A percentile compares a stretch with the other conserved stretches of the same genome.
phyloP scores from a whole-genome alignment of 2,113 vertebrate species.

The Larimichthys polyactis region DNA sequence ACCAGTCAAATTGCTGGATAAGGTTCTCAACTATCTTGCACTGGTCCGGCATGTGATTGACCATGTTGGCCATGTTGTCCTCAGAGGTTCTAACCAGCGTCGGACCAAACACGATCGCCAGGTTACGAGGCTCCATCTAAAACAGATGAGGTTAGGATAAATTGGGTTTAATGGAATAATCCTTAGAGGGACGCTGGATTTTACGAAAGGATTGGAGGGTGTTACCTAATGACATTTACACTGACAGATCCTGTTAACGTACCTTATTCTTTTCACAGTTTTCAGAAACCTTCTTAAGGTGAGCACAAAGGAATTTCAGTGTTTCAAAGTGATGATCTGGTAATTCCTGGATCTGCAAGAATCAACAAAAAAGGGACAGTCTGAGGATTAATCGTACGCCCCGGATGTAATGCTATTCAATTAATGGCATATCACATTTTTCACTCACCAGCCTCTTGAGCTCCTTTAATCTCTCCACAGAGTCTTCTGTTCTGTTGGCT shows the following conservation, averaged over 20 bases:
- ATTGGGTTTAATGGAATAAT: conserved; percentile 20
- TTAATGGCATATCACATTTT: background rate
- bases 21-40: conserved; percentile 99
- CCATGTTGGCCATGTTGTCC: conserved; percentile 99
- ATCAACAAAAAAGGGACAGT: background rate
- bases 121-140: conserved; percentile 98
- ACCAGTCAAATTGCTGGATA: conserved; percentile 99
- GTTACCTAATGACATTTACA: conserved; percentile 5
- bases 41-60: conserved; percentile 99
- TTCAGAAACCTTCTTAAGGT: conserved; percentile 95
- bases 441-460: conserved; percentile 94
- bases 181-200: background rate
- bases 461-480: conserved; percentile 92
- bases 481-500: conserved; percentile 95
- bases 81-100: conserved; percentile 97
- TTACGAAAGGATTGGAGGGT: background rate
- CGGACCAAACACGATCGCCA: conserved; percentile 98
- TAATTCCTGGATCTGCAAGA: conserved; percentile 90
- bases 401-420: background rate
- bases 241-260: conserved; percentile 23
- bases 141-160: conserved; percentile 2
- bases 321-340: conserved; percentile 98
- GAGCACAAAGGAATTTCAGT: conserved; percentile 96
- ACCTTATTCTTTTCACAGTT: conserved; percentile 99
- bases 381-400: background rate